Base-by-base conservation (phyloP, 2,113 vertebrate genomes). In the Odobenus rosmarus region DNA sequence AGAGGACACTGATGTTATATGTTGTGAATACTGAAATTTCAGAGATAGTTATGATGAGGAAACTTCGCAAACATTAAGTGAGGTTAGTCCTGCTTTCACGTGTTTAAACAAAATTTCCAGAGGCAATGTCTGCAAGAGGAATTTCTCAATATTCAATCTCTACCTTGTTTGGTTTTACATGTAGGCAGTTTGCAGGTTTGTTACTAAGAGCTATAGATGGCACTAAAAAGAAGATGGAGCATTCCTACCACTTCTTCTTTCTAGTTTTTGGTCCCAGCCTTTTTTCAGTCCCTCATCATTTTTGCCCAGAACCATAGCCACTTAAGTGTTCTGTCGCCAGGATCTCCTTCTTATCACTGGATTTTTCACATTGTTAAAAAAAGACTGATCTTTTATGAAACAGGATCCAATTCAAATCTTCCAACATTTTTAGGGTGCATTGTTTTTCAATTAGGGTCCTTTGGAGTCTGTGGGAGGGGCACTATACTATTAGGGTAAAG, bases 91-190 rank as follows among this genome's bases (percentile, higher is more conserved):
- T 83, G 9, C 61, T 72, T 77, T 69, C 8, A 71, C 89, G 61
- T 67, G 33, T n/a, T 94, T 90, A 21, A 49, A 62, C 33, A 33
- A 46, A 74, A 49, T 61, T 80, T 81, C 49, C 76, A 76, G 72
- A 67, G 10, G 39, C 31, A 86, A 16, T 11, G 4, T 82, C 18
- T 92, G 28, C 4, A 82, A 19, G 39, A 82, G 10, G 42, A 88
- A 85, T 89, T 88, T 88, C 61, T 96, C 59, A 76, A 5, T 79
- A 86, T 95, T 86, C 95, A 46, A 72, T 86, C 18, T 72, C 62
- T 57, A 57, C 33, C 24, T 81, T 61, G 18, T 79, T 84, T 90
- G 7, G 2, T 80, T 19, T 91, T 59, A 14, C 59, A 36, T 76
- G 4, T 53, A 9, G 19, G 72, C 18, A 61, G 31, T 55, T 82